Percentiles rank a stretch among this genome's conserved stretches.
phyloP scores from a whole-genome alignment of 2,113 vertebrate genomes.

The Buteo buteo region DNA sequence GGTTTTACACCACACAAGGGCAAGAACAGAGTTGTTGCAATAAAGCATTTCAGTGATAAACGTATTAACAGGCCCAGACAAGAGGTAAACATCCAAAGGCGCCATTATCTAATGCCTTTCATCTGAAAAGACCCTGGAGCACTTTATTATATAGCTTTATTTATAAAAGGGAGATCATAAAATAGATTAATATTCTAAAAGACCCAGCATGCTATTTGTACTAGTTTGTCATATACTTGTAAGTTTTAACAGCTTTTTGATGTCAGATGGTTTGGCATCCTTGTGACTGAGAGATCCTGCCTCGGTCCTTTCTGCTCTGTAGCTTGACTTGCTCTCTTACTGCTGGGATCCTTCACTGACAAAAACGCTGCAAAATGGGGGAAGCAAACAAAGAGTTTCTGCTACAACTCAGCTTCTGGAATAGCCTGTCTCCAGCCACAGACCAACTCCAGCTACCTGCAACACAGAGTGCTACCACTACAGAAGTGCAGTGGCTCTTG shows the following conservation, averaged over 20 bases:
- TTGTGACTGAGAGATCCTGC: not conserved
- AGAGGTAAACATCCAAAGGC: conserved; percentile 26
- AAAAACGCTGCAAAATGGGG: not conserved
- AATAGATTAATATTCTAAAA: not conserved
- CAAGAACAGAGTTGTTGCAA: not conserved
- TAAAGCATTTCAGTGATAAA: conserved; percentile 12
- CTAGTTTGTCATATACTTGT: not conserved
- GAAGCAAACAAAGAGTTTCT: not conserved
- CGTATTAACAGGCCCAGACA: not conserved
- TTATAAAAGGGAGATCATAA: conserved; percentile 19
- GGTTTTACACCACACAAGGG: not conserved
- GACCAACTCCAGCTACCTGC: not conserved
- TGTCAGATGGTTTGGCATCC: not conserved
- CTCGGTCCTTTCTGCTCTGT: not conserved
- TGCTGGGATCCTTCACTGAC: not conserved
- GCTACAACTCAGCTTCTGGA: not conserved
- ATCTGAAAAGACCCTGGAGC: not conserved
- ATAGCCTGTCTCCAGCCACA: not conserved
- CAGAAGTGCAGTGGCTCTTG: rapidly evolving
- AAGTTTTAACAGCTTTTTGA: conserved; percentile 6
- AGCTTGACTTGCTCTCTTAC: not conserved
- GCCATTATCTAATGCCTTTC: not conserved
- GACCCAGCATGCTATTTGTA: not conserved
- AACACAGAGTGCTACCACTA: not conserved
- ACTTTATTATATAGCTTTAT: not conserved